Evolutionary conservation across 2,888 invertebrate genomes (phyloP), one percentile per base, ranked within the genome.

Genomic region (Rotaria magnacalcarata): DNA sequence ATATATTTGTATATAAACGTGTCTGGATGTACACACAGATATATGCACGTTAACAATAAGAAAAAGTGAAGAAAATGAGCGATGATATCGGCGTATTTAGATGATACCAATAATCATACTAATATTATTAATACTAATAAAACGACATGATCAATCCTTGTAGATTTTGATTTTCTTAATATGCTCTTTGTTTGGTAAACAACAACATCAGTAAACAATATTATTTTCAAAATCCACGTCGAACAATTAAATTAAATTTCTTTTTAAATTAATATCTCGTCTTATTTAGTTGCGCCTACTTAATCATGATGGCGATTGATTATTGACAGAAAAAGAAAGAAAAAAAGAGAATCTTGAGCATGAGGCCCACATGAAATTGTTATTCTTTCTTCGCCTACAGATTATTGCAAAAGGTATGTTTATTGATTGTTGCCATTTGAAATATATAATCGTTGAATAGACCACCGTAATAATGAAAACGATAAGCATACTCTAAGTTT

Each of bases 401-500:
- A 67, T 67, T 34, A 34, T 67, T 34, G 34, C 67, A 67, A 67
- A 67, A 67, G 67, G 67, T 67, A 67, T 67, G 67, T 67, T 67
- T 67, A 6, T 67, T 67, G 34, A 19, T 67, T 34, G 34, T 67
- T 67, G 6, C 34, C 34, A 67, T 67, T 67, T 67, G 7, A 67
- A 67, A 54, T 54, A 21, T 21, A 67, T 34, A 67, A 67, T 67
- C 11, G 14, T 19, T 34, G 34, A 67, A 34, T 11, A 3, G 34
- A 34, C 19, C 16, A 41, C 34, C 67, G 34, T 67, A 16, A 41
- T 67, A 67, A 67, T 67, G 34, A 60, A 21, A 67, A 11, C 34
- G 34, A 67, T 67, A 34, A 67, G 34, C 67, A 5, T 34, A 52
- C 52, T 52, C 16, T 11, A 14, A 67, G 6, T 67, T 67, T 67